These are phyloP conservation scores for Thamnophis sirtalis DNA, from an alignment of 2,113 vertebrate genomes.

Conservation along the genomic window DNA sequence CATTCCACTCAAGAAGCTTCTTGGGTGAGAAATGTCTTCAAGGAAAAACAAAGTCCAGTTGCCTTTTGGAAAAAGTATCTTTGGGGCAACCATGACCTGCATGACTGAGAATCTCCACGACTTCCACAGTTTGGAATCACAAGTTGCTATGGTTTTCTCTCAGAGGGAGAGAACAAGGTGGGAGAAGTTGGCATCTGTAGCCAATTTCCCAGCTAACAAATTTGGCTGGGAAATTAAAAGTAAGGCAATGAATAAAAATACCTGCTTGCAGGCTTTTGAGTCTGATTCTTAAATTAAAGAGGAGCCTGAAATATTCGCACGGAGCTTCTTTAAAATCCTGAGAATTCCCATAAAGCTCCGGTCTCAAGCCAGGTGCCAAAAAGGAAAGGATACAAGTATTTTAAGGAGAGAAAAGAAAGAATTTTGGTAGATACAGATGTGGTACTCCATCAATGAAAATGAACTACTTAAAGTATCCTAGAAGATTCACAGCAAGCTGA, in stretches of 20 bases:
- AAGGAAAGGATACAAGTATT: not conserved
- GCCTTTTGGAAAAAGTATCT: not conserved
- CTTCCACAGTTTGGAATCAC: not conserved
- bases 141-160: not conserved
- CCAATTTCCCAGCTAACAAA: not conserved
- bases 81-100: not conserved
- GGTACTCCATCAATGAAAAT: not conserved
- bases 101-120: not conserved
- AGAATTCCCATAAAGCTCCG: not conserved
- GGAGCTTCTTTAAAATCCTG: not conserved
- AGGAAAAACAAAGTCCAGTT: not conserved
- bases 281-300: not conserved
- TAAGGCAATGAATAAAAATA: not conserved
- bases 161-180: not conserved
- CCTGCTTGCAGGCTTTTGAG: not conserved
- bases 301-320: not conserved
- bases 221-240: not conserved
- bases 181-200: not conserved
- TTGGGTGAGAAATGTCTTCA: not conserved
- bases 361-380: not conserved
- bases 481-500: not conserved
- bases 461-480: not conserved
- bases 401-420: not conserved
- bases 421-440: not conserved
- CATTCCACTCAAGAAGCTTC: not conserved